Evolutionary conservation across 1,140 invertebrate species (phyloP).

Genomic region (Drosophila auraria): DNA sequence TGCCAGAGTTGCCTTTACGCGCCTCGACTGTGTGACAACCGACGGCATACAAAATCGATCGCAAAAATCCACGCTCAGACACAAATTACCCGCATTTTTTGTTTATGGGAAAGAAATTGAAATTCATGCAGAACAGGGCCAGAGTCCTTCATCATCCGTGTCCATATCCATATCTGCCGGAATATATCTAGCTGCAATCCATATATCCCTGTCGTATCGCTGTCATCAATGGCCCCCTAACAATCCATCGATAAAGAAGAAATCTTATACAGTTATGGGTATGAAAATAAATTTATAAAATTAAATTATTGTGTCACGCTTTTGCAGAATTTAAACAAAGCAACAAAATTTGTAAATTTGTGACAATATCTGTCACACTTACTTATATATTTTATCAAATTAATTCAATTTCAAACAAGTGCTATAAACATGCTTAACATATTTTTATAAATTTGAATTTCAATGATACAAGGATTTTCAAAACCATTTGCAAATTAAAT

Average conservation of each 20-base stretch:
- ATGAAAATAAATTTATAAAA: not conserved
- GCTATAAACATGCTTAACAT: no score
- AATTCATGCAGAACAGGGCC: slow-evolving; percentile 69
- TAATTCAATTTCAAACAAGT: no score
- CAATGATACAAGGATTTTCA: not conserved
- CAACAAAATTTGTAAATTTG: no score
- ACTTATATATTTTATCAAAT: no score
- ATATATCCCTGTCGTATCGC: slow-evolving; percentile 75
- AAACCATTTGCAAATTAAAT: not conserved
- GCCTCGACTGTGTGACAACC: slow-evolving; percentile 44
- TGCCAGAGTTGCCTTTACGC: slow-evolving; percentile 48
- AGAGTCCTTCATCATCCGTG: slow-evolving; percentile 41
- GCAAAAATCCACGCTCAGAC: slow-evolving; percentile 40
- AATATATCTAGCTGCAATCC: slow-evolving; percentile 49
- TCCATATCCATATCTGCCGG: slow-evolving; percentile 42
- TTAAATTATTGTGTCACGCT: no score
- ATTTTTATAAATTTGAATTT: not conserved
- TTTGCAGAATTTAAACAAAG: no score
- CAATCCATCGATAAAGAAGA: slow-evolving; percentile 59
- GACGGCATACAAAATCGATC: slow-evolving; percentile 42
- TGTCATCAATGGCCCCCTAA: slow-evolving; percentile 65
- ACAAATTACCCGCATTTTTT: slow-evolving; percentile 82
- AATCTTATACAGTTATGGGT: slow-evolving; percentile 9
- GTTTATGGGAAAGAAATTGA: slow-evolving; percentile 73
- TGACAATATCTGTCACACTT: no score